These are phyloP conservation scores for Cherax destructor DNA, from an alignment of 1,140 invertebrate species.

Conservation along the genomic window DNA sequence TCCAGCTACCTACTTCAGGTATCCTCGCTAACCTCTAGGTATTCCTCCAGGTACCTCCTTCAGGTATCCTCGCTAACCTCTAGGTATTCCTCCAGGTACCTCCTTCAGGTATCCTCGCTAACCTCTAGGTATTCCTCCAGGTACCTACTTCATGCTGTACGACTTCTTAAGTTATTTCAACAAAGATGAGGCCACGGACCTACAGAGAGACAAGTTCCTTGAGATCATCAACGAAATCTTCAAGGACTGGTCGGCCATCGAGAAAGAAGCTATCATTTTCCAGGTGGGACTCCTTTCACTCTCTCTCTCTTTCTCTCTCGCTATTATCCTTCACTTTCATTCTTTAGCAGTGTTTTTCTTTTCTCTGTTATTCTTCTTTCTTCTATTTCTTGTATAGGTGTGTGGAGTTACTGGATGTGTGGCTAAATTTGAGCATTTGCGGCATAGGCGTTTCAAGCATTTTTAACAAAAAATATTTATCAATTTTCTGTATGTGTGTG, in stretches of 20 bases:
- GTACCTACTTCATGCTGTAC: constrained; percentile 93
- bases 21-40: too few species aligned
- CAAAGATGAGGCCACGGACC: constrained; percentile 86
- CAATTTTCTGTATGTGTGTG: too few species aligned
- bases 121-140: constrained; percentile 76
- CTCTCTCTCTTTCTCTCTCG: not conserved
- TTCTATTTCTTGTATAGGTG: too few species aligned
- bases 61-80: not conserved
- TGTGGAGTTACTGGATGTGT: too few species aligned
- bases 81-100: constrained; percentile 81
- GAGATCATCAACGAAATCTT: constrained; percentile 92
- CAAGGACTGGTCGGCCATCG: constrained; percentile 87
- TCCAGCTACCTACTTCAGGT: constrained; percentile 82
- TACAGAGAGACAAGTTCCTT: constrained; percentile 88
- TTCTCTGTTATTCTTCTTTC: not conserved
- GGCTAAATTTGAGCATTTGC: too few species aligned
- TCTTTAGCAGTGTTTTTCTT: not conserved
- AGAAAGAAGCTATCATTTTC: constrained; percentile 92
- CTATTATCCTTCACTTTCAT: not conserved
- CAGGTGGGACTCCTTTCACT: constrained; percentile 80
- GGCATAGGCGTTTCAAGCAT: too few species aligned
- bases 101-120: constrained; percentile 73
- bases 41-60: constrained; percentile 82
- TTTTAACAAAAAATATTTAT: too few species aligned
- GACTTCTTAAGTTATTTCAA: constrained; percentile 93